These are phyloP conservation scores for Blera fallax DNA, from an alignment of 2,888 invertebrate genomes.

Conservation along the genomic window DNA sequence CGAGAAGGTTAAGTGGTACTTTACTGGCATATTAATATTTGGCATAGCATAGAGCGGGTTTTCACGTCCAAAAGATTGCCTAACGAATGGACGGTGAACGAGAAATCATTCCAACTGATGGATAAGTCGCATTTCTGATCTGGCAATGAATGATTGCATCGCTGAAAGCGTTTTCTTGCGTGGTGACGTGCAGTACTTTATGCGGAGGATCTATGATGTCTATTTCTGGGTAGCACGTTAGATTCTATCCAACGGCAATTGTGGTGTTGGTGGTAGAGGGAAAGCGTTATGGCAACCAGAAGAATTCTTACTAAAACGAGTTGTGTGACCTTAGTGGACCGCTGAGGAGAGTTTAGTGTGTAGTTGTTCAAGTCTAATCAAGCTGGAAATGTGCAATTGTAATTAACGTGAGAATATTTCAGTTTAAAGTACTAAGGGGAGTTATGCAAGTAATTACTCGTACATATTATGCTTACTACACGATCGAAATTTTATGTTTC, in stretches of 20 bases:
- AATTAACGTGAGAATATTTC: constrained; percentile 29
- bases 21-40: constrained; percentile 69
- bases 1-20: constrained; percentile 66
- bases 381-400: neutral
- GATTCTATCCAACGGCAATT: neutral
- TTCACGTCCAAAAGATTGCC: neutral
- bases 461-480: too few relatives aligned
- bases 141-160: constrained; percentile 46
- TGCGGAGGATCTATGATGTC: constrained; percentile 37
- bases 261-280: neutral
- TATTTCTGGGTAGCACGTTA: constrained; percentile 21
- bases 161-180: constrained; percentile 33
- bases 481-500: too few relatives aligned
- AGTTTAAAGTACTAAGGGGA: too few relatives aligned
- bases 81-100: constrained; percentile 14
- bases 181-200: constrained; percentile 35
- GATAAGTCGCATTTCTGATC: constrained; percentile 47
- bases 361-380: neutral
- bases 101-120: constrained; percentile 45
- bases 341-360: neutral
- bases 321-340: constrained; percentile 7
- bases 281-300: neutral
- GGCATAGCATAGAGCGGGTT: constrained; percentile 53
- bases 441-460: too few relatives aligned
- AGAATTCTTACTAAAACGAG: constrained; percentile 10